Conservation (phyloP, 1,140 invertebrate species). For the Medauroidea extradentata region DNA sequence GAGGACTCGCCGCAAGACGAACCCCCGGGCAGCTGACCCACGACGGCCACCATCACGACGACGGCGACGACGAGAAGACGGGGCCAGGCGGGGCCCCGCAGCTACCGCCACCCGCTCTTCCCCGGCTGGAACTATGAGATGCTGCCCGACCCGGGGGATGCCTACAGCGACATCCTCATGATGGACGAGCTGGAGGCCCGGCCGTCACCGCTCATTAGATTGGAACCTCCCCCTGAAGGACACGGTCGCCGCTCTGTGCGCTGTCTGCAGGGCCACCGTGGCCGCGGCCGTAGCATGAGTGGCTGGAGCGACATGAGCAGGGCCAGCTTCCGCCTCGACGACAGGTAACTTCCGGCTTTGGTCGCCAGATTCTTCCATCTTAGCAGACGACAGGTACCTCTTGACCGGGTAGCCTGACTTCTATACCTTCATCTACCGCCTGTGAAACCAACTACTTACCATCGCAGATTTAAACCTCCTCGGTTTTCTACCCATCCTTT, state of each 20-base stretch:
- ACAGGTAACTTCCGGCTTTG: constrained; percentile 60
- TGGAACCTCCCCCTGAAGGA: constrained; percentile 67
- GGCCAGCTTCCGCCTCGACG: constrained; percentile 72
- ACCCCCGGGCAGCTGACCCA: not conserved
- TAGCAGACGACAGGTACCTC: no score
- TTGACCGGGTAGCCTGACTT: no score
- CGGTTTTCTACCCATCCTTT: no score
- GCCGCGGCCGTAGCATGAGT: constrained; percentile 68
- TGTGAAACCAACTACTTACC: no score
- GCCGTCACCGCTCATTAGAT: constrained; percentile 47
- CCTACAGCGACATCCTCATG: constrained; percentile 26
- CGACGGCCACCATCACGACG: not conserved
- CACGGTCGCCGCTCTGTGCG: constrained; percentile 41
- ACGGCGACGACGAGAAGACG: no score
- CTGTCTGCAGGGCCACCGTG: constrained; percentile 45
- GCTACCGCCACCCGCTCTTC: constrained; percentile 10
- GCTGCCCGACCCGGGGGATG: constrained; percentile 42
- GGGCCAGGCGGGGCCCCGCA: not conserved
- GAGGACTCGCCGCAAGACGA: not conserved
- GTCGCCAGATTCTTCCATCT: no score
- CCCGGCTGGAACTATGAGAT: constrained; percentile 53
- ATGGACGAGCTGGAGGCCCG: constrained; percentile 10
- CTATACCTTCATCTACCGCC: no score
- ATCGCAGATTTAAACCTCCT: no score
- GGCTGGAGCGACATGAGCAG: constrained; percentile 78